These are phyloP conservation scores for Catostylus mosaicus DNA, from an alignment of 30 jellyfish, hydroid and myxozoan species.

Conservation along the genomic window DNA sequence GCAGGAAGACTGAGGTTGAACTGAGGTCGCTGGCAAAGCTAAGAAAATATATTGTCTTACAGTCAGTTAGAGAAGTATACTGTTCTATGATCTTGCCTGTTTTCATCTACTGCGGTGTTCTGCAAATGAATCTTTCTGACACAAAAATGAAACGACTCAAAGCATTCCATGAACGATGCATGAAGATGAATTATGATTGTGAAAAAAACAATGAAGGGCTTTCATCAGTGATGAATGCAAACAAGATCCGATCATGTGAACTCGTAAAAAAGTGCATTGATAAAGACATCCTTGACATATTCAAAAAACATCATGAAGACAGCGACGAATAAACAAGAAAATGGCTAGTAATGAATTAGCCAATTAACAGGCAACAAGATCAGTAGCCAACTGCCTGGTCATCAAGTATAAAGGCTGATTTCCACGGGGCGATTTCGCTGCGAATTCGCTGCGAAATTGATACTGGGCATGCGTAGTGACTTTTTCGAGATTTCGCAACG, in stretches of 20 bases:
- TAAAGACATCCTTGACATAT: not conserved
- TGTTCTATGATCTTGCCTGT: not conserved
- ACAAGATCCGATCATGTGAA: not conserved
- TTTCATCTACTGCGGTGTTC: too few relatives aligned
- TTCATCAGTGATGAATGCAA: not conserved
- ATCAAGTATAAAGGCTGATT: too few relatives aligned
- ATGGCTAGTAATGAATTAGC: too few relatives aligned
- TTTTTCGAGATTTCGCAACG: too few relatives aligned
- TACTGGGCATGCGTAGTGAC: too few relatives aligned
- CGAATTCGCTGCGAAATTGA: too few relatives aligned
- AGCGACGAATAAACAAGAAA: too few relatives aligned
- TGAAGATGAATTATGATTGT: not conserved
- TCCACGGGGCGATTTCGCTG: too few relatives aligned
- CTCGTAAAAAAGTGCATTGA: not conserved
- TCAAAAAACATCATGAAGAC: not conserved
- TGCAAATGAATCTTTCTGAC: not conserved
- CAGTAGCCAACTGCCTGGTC: too few relatives aligned
- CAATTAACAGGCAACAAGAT: too few relatives aligned
- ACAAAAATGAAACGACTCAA: not conserved
- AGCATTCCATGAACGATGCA: not conserved
- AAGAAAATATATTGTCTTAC: constrained; percentile 55
- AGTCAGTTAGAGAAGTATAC: constrained; percentile 34
- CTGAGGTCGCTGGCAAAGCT: constrained; percentile 54
- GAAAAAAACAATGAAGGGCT: not conserved
- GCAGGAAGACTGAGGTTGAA: constrained; percentile 63